These are phyloP conservation scores for Tonatia bakeri DNA, from an alignment of 2,113 vertebrate genomes.

Conservation along the genomic window DNA sequence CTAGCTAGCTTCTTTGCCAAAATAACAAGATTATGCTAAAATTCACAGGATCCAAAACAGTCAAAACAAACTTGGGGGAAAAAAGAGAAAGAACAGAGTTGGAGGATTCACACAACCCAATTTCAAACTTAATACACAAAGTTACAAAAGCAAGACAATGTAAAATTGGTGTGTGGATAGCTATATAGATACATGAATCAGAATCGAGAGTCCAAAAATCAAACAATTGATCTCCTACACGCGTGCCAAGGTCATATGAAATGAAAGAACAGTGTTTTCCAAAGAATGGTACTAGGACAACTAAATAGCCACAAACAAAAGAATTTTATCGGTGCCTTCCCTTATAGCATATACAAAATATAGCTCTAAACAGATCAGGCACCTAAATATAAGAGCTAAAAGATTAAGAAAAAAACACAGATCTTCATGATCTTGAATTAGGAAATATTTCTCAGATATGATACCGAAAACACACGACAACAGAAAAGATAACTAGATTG, in stretches of 20 bases:
- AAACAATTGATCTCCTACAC: no score
- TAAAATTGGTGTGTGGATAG: background rate
- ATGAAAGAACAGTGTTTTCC: background rate
- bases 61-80: background rate
- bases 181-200: no score
- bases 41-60: no score
- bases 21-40: no score
- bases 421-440: background rate
- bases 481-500: background rate
- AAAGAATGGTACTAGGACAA: background rate
- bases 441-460: background rate
- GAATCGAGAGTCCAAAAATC: no score
- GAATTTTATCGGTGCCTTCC: background rate
- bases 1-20: no score
- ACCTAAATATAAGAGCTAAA: no score
- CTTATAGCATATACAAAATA: background rate
- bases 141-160: background rate
- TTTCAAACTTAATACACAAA: no score
- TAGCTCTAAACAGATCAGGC: background rate
- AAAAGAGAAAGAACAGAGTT: background rate
- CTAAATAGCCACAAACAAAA: background rate
- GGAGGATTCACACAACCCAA: background rate
- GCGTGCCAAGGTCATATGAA: no score
- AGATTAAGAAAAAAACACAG: background rate
- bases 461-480: background rate